Evolutionary conservation across 1,140 invertebrate species (phyloP).

Genomic region (Drosophila santomea): DNA sequence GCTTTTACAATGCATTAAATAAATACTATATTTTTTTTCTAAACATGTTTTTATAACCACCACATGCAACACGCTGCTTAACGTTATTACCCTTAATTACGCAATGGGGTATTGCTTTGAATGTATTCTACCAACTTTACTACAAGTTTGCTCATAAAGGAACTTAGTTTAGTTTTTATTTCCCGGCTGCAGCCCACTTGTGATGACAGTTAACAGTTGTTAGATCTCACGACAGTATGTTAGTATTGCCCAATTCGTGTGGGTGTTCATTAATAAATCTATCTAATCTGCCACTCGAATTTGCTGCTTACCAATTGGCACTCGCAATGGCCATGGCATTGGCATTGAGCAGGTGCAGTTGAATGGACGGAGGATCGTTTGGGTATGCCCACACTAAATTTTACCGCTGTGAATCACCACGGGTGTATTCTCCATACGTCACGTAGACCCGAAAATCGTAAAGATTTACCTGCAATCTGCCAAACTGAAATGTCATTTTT

Average conservation of each 20-base stretch:
- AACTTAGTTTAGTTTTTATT: not conserved
- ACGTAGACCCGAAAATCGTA: constrained; percentile 52
- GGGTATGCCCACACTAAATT: constrained; percentile 15
- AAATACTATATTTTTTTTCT: too few relatives aligned
- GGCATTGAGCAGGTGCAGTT: constrained; percentile 42
- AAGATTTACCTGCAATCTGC: constrained; percentile 24
- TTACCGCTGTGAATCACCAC: constrained; percentile 31
- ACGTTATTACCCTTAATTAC: too few relatives aligned
- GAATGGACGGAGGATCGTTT: constrained; percentile 2
- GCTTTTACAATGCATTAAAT: too few relatives aligned
- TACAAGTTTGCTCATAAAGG: not conserved
- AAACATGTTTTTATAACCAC: too few relatives aligned
- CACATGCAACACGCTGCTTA: too few relatives aligned
- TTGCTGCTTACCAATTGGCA: not conserved
- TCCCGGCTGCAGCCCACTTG: not conserved
- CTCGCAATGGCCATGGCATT: constrained; percentile 30
- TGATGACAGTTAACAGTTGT: not conserved
- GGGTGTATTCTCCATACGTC: constrained; percentile 68
- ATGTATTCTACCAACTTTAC: not conserved
- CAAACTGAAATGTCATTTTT: constrained; percentile 37
- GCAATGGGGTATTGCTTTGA: too few relatives aligned
- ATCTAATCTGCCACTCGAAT: constrained; percentile 41
- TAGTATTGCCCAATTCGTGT: constrained; percentile 3
- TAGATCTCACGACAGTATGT: not conserved
- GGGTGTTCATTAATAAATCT: constrained; percentile 27